Conservation (phyloP, 2,113 vertebrate species). For the Scomber scombrus region DNA sequence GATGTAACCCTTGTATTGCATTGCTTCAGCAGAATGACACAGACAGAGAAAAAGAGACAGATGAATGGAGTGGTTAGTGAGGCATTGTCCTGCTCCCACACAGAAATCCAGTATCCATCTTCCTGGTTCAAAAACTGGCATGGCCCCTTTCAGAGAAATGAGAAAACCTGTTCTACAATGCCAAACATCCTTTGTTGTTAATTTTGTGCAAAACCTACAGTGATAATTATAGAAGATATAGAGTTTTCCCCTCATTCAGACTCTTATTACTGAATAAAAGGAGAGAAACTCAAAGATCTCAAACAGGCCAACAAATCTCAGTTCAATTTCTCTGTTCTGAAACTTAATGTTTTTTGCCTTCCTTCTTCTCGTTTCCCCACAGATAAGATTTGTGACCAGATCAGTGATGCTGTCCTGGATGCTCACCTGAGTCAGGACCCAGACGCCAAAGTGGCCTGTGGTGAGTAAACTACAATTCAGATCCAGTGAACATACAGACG, state of each 20-base stretch:
- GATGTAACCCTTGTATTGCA: conserved; percentile 61
- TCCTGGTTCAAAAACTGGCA: conserved; percentile 3
- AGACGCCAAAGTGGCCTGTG: conserved; percentile 96
- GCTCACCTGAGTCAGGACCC: conserved; percentile 95
- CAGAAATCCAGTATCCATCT: neutral
- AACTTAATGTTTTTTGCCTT: neutral
- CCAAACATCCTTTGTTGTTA: neutral
- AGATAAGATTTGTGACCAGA: conserved; percentile 99
- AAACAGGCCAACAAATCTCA: neutral
- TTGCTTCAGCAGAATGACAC: conserved; percentile 57
- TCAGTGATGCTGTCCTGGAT: conserved; percentile 96
- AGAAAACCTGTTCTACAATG: neutral
- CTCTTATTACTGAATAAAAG: neutral
- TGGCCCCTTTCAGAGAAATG: neutral
- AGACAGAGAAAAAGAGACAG: conserved; percentile 24
- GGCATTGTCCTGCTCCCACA: conserved; percentile 47
- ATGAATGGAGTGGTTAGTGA: conserved; percentile 41
- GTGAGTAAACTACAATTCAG: conserved; percentile 79
- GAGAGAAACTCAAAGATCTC: neutral
- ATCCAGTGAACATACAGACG: neutral
- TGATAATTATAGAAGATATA: neutral
- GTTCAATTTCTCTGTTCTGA: neutral
- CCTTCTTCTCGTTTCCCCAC: conserved; percentile 53
- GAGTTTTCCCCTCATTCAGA: neutral
- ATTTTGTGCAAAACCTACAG: neutral